Conservation (phyloP, 2,888 invertebrate genomes). For the Dorcus parallelipipedus region DNA sequence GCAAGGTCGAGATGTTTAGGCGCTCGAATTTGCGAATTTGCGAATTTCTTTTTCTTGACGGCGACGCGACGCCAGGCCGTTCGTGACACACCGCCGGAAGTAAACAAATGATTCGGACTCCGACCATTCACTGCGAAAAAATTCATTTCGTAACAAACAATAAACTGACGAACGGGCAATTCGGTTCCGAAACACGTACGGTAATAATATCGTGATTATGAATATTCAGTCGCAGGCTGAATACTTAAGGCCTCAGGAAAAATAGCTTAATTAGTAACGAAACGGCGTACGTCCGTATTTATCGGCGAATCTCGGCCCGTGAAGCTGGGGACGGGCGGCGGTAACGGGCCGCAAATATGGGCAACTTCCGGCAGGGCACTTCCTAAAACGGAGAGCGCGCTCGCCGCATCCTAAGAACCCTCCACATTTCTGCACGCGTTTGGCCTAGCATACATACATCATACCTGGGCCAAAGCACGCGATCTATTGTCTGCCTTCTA, state of each 20-base stretch:
- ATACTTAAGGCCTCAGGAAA: not conserved
- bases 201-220: not conserved
- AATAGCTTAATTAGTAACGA: constrained; percentile 10
- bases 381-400: constrained; percentile 28
- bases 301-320: constrained; percentile 10
- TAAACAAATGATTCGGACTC: too few species aligned
- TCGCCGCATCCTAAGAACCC: constrained; percentile 22
- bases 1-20: too few species aligned
- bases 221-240: not conserved
- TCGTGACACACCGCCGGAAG: too few species aligned
- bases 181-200: too few species aligned
- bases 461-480: too few species aligned
- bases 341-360: constrained; percentile 23
- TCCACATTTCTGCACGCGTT: constrained; percentile 25
- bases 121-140: too few species aligned
- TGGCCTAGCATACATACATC: constrained; percentile 11
- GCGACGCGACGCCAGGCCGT: too few species aligned
- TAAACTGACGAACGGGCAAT: too few species aligned
- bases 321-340: constrained; percentile 19
- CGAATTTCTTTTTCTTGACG: too few species aligned
- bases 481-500: too few species aligned
- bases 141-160: too few species aligned
- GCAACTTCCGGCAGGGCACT: constrained; percentile 29
- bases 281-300: constrained; percentile 1
- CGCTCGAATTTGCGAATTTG: too few species aligned